A percentile compares a stretch with the other conserved stretches of the same genome.
Conservation (phyloP, 2,113 vertebrate genomes). For the Hippocampus barbouri region DNA sequence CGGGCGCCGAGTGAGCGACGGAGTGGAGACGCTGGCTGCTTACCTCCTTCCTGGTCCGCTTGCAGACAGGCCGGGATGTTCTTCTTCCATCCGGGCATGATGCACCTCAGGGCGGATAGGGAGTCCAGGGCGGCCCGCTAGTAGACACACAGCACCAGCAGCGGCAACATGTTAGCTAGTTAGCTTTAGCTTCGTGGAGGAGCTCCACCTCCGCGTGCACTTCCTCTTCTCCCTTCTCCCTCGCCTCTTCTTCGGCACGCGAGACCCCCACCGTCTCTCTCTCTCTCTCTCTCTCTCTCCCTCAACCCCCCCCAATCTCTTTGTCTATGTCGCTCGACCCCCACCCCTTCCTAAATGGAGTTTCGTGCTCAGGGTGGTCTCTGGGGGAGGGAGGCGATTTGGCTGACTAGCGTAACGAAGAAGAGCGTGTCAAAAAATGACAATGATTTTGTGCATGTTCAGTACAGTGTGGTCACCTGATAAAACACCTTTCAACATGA, state of each 20-base stretch:
- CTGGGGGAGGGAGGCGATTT: background rate
- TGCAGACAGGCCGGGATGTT: constrained; percentile 94
- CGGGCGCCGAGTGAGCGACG: background rate
- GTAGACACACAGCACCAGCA: constrained; percentile 54
- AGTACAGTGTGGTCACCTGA: background rate
- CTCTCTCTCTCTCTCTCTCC: constrained; percentile 14
- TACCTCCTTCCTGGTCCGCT: constrained; percentile 86
- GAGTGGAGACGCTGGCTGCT: constrained; percentile 16
- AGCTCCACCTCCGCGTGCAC: constrained; percentile 44
- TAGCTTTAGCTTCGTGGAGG: constrained; percentile 60
- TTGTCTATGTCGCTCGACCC: constrained; percentile 50
- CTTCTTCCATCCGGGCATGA: constrained; percentile 97
- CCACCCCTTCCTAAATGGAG: constrained; percentile 22
- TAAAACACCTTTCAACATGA: background rate
- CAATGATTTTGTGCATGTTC: background rate
- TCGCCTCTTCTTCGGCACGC: constrained; percentile 42
- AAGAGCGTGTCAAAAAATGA: background rate
- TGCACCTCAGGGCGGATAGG: constrained; percentile 69
- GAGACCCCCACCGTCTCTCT: constrained; percentile 21
- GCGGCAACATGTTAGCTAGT: constrained; percentile 64
- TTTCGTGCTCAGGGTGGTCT: constrained; percentile 4
- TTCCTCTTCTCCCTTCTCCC: constrained; percentile 24
- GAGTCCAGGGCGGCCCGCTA: constrained; percentile 71
- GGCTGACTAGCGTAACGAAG: background rate
- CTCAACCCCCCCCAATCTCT: background rate